Evolutionary conservation across 2,113 vertebrate species (phyloP).

Genomic region (Sarotherodon lohbergeri): DNA sequence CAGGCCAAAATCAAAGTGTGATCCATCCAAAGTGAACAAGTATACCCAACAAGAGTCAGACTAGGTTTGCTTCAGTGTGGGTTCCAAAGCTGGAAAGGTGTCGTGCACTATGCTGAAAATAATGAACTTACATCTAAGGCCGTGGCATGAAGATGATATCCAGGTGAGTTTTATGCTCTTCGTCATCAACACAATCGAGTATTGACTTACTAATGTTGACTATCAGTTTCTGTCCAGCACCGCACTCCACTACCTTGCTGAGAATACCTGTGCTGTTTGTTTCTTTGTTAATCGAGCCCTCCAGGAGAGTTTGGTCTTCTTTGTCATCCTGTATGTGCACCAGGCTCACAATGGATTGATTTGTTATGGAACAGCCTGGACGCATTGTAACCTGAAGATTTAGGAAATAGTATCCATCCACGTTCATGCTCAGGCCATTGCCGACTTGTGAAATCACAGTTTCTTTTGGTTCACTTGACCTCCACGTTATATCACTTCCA

Average conservation of each 20-base stretch:
- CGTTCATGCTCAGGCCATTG: rapidly evolving
- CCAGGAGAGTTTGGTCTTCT: neutral
- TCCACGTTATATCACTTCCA: rapidly evolving
- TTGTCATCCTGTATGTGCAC: rapidly evolving
- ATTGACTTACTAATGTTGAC: neutral
- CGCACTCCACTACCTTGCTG: neutral
- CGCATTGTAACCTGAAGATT: constrained; percentile 13
- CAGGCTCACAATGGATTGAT: neutral
- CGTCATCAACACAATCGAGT: rapidly evolving
- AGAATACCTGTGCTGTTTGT: constrained; percentile 45
- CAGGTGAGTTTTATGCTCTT: neutral
- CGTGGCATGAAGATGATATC: constrained; percentile 21
- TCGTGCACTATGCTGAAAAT: rapidly evolving
- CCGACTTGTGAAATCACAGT: rapidly evolving
- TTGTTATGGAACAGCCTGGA: rapidly evolving
- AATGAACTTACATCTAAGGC: neutral
- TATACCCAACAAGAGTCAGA: rapidly evolving
- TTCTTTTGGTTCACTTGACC: too few relatives aligned
- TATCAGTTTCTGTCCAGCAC: rapidly evolving
- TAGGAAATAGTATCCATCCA: constrained; percentile 58
- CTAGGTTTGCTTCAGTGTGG: neutral
- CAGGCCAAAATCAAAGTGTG: rapidly evolving
- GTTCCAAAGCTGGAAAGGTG: neutral
- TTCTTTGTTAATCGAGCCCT: rapidly evolving
- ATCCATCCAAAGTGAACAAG: neutral